Evolutionary conservation across 2,113 vertebrate genomes (phyloP), one percentile per base, ranked within the genome.

Genomic region (Cryptomyrus ogoouensis): DNA sequence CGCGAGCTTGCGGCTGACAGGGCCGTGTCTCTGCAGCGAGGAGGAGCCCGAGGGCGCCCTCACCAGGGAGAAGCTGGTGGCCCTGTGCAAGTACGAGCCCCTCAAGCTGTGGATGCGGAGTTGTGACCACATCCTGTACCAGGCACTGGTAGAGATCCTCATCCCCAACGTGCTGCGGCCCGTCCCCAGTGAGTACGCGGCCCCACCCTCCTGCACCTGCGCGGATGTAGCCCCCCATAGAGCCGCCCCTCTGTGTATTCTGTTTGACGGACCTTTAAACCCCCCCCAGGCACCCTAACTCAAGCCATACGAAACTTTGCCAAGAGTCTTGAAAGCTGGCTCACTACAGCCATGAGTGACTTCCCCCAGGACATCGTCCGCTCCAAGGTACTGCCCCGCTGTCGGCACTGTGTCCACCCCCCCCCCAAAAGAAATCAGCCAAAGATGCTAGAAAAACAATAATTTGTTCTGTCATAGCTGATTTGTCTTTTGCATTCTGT

Each of bases 301-400:
- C 98, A 99, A 94, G 98, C 98, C 0, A 99, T 99, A 88, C 95
- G 98, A 3, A 99, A 99, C 91, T 99, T 99, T 88, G 98, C 98
- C 93, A 99, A 99, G 95, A 99, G 98, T 90, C 92, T 99, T 93
- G 98, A 99, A 91, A 97, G 97, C 44, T 99, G 98, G 98, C 93
- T 99, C 93, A 97, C 97, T 0, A 97, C 96, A 0, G 98, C 98
- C 88, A 99, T 99, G 98, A 97, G 93, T 7, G 98, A 96, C 91
- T 99, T 98, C 83, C 98, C 98, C 0, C 97, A 97, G 0, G 96
- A 98, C 92, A 95, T 98, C 1, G 93, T 99, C 90, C 98, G 98
- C 94, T 97, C 97, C 86, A 99, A 99, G 98, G 98, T 99, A 93
- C 88, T 21, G 21, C 8, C 31, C 77, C 1, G 2, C 6, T 84